Conservation (phyloP, 2,797 vertebrate species). For the Otolemur crassicaudatus region DNA sequence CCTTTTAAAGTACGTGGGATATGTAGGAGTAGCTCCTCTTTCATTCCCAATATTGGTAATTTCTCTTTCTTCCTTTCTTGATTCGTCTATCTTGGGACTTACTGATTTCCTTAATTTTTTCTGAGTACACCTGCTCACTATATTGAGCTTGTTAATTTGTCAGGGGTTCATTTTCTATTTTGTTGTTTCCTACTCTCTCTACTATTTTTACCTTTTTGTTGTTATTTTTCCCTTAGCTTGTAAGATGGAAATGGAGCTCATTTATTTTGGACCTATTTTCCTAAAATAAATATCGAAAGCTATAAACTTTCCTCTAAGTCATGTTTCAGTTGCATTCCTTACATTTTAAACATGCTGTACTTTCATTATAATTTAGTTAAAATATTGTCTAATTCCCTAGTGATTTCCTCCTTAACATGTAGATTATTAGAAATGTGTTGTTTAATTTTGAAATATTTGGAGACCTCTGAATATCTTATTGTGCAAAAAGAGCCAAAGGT, state of each 20-base stretch:
- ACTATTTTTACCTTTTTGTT: neutral
- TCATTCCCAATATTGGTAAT: neutral
- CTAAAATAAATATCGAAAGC: constrained; percentile 1
- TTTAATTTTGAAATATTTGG: constrained; percentile 15
- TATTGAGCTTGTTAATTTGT: neutral
- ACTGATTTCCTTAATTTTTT: neutral
- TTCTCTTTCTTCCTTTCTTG: neutral
- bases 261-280: neutral
- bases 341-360: neutral
- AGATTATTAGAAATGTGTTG: neutral
- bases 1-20: neutral
- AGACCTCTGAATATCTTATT: neutral
- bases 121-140: neutral
- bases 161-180: neutral
- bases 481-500: neutral
- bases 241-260: neutral
- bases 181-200: neutral
- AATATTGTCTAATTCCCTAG: neutral
- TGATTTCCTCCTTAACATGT: neutral
- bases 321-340: neutral
- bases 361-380: neutral
- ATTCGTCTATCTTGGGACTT: neutral
- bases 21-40: neutral
- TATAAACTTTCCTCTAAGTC: neutral
- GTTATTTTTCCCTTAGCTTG: neutral